Conservation (phyloP, 2,797 vertebrate genomes). For the Anisognathus igniventris region DNA sequence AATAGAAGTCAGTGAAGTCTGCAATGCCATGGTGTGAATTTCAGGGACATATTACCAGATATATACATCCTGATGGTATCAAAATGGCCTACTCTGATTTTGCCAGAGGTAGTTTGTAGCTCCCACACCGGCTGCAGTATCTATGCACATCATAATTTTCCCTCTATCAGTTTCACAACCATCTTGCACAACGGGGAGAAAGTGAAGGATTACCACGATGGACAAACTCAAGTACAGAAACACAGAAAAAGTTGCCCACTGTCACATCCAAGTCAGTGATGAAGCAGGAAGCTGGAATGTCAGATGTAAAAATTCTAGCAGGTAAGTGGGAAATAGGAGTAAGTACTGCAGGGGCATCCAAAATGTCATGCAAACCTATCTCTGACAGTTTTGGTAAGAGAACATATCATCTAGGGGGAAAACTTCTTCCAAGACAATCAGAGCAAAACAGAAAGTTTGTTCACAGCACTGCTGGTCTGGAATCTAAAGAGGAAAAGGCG, state of each 20-base stretch:
- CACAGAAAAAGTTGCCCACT: not conserved
- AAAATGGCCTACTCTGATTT: not conserved
- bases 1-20: slow-evolving; percentile 53
- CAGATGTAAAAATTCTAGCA: not conserved
- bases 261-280: not conserved
- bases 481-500: rapidly evolving
- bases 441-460: not conserved
- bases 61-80: slow-evolving; percentile 2
- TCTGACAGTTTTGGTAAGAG: not conserved
- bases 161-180: not conserved
- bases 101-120: not conserved
- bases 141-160: not conserved
- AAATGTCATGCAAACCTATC: not conserved
- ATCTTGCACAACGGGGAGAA: not conserved
- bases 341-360: not conserved
- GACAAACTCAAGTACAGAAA: not conserved
- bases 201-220: not conserved
- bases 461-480: not conserved
- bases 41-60: slow-evolving; percentile 29
- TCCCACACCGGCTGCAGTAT: not conserved
- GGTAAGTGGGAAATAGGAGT: not conserved
- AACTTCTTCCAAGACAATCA: not conserved
- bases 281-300: not conserved
- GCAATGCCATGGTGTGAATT: slow-evolving; percentile 31
- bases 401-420: not conserved